Conservation (phyloP, 2,888 invertebrate genomes). For the Vesta saturnalis region DNA sequence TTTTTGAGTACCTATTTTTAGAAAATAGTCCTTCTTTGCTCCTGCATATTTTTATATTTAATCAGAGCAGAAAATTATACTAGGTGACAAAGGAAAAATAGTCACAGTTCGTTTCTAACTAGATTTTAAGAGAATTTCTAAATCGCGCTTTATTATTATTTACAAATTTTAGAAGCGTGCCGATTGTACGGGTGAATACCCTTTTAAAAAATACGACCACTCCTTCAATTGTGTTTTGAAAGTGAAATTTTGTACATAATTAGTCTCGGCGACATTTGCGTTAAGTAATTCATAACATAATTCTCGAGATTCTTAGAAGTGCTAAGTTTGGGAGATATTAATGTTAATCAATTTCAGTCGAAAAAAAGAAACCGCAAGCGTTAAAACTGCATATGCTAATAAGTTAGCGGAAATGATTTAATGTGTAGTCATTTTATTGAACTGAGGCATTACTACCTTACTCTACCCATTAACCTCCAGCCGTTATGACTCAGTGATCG, state of each 20-base stretch:
- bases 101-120: neutral
- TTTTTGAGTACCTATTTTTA: slow-evolving; percentile 4
- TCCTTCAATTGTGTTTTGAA: slow-evolving; percentile 31
- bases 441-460: slow-evolving; percentile 28
- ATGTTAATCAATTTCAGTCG: neutral
- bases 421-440: slow-evolving; percentile 35
- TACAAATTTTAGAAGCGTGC: slow-evolving; percentile 6
- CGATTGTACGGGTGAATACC: slow-evolving; percentile 24
- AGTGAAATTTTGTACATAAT: slow-evolving; percentile 21
- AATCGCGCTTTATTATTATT: neutral
- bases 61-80: slow-evolving; percentile 6
- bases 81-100: neutral
- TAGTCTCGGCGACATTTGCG: too few species aligned
- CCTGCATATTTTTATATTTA: neutral
- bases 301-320: neutral
- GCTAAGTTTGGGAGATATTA: neutral
- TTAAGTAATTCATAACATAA: neutral
- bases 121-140: neutral
- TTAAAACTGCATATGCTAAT: neutral
- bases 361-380: neutral
- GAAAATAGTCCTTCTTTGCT: neutral
- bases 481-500: slow-evolving; percentile 13
- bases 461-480: slow-evolving; percentile 14
- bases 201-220: slow-evolving; percentile 32
- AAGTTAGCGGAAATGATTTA: slow-evolving; percentile 37